These are phyloP conservation scores for Ostrea edulis DNA, from an alignment of 1,140 invertebrate species.

Conservation along the genomic window DNA sequence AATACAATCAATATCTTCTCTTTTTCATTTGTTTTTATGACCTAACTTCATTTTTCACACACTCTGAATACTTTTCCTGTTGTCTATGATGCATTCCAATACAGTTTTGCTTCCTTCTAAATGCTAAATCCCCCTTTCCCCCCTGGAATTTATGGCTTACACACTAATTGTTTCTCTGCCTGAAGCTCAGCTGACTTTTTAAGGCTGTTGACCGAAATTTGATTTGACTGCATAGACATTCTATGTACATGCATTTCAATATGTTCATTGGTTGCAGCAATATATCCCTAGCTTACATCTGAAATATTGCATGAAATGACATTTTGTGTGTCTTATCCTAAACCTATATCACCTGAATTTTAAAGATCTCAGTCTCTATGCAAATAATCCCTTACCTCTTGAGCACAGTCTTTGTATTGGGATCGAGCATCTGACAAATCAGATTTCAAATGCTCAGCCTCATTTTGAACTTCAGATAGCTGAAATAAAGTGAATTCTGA, in stretches of 20 bases:
- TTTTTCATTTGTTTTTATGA: background rate
- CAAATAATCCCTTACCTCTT: conserved; percentile 69
- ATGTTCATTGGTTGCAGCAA: too few species aligned
- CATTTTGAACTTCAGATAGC: conserved; percentile 70
- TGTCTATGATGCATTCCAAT: background rate
- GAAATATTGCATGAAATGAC: too few species aligned
- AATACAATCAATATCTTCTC: background rate
- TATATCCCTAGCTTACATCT: too few species aligned
- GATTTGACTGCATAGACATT: too few species aligned
- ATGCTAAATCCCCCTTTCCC: background rate
- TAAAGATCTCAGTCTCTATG: background rate
- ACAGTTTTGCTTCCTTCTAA: background rate
- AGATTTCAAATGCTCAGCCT: conserved; percentile 69
- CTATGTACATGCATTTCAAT: too few species aligned
- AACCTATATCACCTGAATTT: background rate
- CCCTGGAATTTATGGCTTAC: background rate
- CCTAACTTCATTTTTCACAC: background rate
- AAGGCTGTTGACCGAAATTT: too few species aligned
- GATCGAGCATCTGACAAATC: conserved; percentile 75
- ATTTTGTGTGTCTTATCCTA: too few species aligned
- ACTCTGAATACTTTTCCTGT: background rate
- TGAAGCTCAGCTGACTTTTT: background rate
- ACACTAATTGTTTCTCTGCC: background rate
- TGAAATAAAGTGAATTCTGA: conserved; percentile 53
- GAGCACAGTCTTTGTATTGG: conserved; percentile 77